Percentiles rank a stretch among this genome's conserved stretches.
phyloP scores from a whole-genome alignment of 2,888 invertebrate genomes.

The Caprella mutica region DNA sequence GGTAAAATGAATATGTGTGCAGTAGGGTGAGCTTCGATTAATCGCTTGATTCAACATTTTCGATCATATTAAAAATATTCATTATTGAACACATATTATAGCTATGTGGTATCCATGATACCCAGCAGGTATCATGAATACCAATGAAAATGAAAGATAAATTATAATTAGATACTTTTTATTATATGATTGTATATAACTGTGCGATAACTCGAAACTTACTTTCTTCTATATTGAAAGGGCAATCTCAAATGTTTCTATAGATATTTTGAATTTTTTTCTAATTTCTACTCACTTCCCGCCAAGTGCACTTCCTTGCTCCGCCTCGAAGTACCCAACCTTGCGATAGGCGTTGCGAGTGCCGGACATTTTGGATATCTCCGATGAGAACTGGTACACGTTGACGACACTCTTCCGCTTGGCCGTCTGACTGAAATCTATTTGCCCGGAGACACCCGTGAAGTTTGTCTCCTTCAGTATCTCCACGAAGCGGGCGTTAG shows the following conservation, averaged over 20 bases:
- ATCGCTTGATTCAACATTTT: no score
- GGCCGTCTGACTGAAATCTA: conserved; percentile 56
- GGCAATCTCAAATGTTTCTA: no score
- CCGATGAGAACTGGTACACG: conserved; percentile 38
- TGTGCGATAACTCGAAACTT: no score
- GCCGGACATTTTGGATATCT: conserved; percentile 38
- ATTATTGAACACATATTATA: no score
- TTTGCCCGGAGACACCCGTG: conserved; percentile 59
- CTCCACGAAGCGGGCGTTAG: conserved; percentile 49
- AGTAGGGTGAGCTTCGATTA: no score
- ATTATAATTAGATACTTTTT: no score
- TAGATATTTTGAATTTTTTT: background rate
- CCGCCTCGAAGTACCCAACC: conserved; percentile 51
- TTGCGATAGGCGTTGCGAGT: conserved; percentile 38
- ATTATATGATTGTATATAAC: no score
- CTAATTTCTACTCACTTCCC: no score
- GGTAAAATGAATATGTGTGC: background rate
- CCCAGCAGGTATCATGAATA: no score
- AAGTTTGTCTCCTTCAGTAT: conserved; percentile 57
- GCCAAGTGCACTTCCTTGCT: conserved; percentile 37
- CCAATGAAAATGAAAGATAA: no score
- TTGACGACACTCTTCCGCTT: conserved; percentile 47
- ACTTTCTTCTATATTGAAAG: background rate
- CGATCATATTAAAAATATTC: no score
- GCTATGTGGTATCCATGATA: no score